These are phyloP conservation scores for Barypeithes pellucidus DNA, from an alignment of 2,888 invertebrate genomes.

Conservation along the genomic window DNA sequence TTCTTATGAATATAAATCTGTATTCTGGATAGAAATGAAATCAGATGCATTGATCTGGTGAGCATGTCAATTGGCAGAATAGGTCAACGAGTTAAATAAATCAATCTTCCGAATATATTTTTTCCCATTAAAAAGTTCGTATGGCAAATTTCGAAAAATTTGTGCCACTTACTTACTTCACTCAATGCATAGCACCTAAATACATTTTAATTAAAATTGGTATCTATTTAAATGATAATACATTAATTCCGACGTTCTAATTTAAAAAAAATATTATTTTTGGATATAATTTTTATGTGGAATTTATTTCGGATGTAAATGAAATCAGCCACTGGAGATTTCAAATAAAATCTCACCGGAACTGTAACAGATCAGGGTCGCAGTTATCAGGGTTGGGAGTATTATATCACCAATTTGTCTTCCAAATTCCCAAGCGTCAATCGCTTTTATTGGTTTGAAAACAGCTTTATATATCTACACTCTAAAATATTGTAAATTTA, in stretches of 20 bases:
- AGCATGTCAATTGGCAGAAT: too few relatives aligned
- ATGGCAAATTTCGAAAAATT: too few relatives aligned
- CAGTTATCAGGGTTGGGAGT: slow-evolving; percentile 29
- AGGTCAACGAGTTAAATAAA: too few relatives aligned
- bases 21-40: neutral
- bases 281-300: slow-evolving; percentile 57
- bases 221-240: neutral
- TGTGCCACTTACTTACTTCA: too few relatives aligned
- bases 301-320: slow-evolving; percentile 69
- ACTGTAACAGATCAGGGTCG: slow-evolving; percentile 67
- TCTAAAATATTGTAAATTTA: too few relatives aligned
- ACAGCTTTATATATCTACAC: neutral
- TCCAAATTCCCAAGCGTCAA: slow-evolving; percentile 15
- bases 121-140: too few relatives aligned
- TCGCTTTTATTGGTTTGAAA: slow-evolving; percentile 26
- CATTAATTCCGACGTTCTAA: neutral
- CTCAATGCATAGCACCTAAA: too few relatives aligned
- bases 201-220: too few relatives aligned
- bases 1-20: slow-evolving; percentile 6
- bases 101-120: too few relatives aligned
- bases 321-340: slow-evolving; percentile 68
- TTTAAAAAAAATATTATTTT: neutral
- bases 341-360: slow-evolving; percentile 66
- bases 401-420: slow-evolving; percentile 45
- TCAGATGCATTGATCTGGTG: too few relatives aligned